These are phyloP conservation scores for Yponomeuta cagnagella DNA, from an alignment of 2,888 invertebrate genomes.

Conservation along the genomic window DNA sequence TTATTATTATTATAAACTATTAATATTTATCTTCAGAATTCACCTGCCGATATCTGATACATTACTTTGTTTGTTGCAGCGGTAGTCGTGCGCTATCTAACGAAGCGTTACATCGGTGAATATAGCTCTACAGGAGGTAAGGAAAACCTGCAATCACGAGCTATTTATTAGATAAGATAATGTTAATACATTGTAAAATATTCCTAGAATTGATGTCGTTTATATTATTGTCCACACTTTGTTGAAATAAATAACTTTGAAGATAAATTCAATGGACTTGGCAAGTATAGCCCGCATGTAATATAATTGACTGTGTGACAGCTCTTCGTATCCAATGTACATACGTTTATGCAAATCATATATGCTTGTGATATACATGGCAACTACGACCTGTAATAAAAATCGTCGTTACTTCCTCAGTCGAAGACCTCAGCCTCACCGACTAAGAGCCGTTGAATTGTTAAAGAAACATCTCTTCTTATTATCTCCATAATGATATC, in stretches of 20 bases:
- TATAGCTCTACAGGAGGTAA: conserved; percentile 88
- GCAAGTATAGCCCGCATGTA: no score
- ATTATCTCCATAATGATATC: not conserved
- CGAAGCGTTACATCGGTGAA: conserved; percentile 87
- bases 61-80: conserved; percentile 78
- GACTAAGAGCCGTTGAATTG: not conserved
- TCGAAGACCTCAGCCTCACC: not conserved
- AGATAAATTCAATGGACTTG: not conserved
- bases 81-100: conserved; percentile 85
- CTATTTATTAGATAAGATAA: conserved; percentile 15
- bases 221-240: not conserved
- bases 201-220: not conserved
- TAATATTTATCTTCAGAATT: not conserved
- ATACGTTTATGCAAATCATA: no score
- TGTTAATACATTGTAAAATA: not conserved
- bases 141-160: conserved; percentile 35
- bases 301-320: no score
- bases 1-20: no score
- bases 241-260: not conserved
- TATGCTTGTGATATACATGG: not conserved
- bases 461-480: not conserved
- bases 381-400: not conserved
- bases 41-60: conserved; percentile 17
- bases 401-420: not conserved
- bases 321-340: no score